A percentile compares a stretch with the other conserved stretches of the same genome.
These are phyloP conservation scores for Corythoichthys intestinalis DNA, from an alignment of 2,113 vertebrate genomes.

Conservation along the genomic window DNA sequence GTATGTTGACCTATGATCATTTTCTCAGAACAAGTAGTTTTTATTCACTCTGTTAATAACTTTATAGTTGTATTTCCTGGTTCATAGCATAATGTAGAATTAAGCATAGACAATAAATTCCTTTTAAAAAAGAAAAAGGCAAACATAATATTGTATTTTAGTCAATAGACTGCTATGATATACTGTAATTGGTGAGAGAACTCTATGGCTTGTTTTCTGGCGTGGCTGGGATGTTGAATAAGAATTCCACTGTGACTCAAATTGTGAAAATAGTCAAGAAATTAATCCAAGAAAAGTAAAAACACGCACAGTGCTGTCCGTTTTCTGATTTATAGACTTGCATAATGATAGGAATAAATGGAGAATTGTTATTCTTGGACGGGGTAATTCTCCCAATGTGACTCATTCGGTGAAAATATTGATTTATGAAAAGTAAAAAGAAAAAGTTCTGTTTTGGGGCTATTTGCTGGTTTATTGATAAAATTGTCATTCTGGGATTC, in stretches of 20 bases:
- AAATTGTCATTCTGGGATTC: too few species aligned
- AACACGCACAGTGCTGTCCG: not conserved
- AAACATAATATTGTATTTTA: not conserved
- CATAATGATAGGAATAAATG: not conserved
- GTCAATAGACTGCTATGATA: not conserved
- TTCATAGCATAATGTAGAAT: not conserved
- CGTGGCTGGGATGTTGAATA: too few species aligned
- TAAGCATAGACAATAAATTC: not conserved
- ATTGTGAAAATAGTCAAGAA: too few species aligned
- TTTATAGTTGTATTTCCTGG: not conserved
- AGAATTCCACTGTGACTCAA: too few species aligned
- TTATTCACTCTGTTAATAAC: too few species aligned
- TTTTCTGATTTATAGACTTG: not conserved
- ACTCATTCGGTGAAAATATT: not conserved
- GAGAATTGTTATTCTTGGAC: not conserved
- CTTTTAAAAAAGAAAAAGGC: too few species aligned
- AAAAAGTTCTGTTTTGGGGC: not conserved
- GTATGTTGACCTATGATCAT: not conserved
- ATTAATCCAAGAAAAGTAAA: not conserved
- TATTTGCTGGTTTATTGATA: not conserved
- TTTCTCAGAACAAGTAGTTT: not conserved
- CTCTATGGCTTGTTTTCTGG: too few species aligned
- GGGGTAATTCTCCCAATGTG: not conserved
- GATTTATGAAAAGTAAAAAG: not conserved
- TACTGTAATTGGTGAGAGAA: too few species aligned